These are phyloP conservation scores for Monarcha castaneiventris DNA, from an alignment of 2,113 vertebrate species.

Conservation along the genomic window DNA sequence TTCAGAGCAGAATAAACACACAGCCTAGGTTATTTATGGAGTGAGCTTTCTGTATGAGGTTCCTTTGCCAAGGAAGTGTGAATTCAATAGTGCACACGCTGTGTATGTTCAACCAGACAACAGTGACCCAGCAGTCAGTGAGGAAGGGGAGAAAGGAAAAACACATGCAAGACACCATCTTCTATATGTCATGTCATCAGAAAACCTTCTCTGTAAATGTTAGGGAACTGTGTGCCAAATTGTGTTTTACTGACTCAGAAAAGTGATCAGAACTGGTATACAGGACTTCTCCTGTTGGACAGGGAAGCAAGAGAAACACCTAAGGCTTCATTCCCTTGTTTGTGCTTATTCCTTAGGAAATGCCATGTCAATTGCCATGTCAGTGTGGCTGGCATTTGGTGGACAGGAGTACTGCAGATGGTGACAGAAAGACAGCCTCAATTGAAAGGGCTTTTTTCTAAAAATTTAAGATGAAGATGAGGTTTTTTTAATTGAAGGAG, in stretches of 20 bases:
- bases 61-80: constrained; percentile 65
- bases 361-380: not conserved
- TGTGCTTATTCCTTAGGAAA: not conserved
- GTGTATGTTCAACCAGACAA: constrained; percentile 11
- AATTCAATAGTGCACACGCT: constrained; percentile 46
- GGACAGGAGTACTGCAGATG: not conserved
- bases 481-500: not conserved
- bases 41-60: constrained; percentile 53
- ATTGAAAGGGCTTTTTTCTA: not conserved
- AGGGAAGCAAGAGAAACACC: not conserved
- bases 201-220: constrained; percentile 43
- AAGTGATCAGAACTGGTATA: not conserved
- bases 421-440: not conserved
- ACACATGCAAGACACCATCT: constrained; percentile 48
- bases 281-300: not conserved
- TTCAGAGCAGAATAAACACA: constrained; percentile 73
- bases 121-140: constrained; percentile 31
- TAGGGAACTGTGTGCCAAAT: constrained; percentile 34
- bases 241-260: not conserved
- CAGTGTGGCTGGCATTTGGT: not conserved
- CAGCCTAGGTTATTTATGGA: constrained; percentile 70
- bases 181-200: constrained; percentile 24
- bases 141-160: constrained; percentile 2
- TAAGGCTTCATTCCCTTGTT: not conserved
- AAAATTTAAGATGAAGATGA: not conserved